phyloP scores from a whole-genome alignment of 2,113 vertebrate species.

The Corythornis vintsioides region DNA sequence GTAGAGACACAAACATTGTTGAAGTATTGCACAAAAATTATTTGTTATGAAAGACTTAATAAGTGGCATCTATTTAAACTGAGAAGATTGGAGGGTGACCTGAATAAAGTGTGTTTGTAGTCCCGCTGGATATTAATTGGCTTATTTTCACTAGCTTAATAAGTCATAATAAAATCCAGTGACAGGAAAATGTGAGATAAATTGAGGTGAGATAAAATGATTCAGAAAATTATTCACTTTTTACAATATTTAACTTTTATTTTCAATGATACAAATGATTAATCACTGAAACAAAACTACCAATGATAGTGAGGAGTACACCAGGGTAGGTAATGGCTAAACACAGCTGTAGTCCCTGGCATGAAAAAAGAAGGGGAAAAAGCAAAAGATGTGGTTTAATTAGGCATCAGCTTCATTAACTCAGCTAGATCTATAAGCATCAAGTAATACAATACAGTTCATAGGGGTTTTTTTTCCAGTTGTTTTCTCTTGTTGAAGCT shows the following conservation, averaged over 20 bases:
- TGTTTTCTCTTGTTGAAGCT: not conserved
- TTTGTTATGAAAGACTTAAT: not conserved
- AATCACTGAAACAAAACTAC: not conserved
- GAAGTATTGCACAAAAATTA: not conserved
- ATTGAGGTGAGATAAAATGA: not conserved
- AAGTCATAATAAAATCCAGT: not conserved
- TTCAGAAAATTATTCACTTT: not conserved
- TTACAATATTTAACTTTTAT: not conserved
- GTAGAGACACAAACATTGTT: not conserved
- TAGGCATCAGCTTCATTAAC: not conserved
- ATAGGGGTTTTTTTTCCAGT: not conserved
- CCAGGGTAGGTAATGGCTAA: not conserved
- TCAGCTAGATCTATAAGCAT: not conserved
- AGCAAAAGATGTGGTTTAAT: not conserved
- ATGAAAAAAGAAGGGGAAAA: not conserved
- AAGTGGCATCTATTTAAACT: not conserved
- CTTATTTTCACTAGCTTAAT: not conserved
- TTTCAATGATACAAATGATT: not conserved
- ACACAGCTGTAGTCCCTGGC: not conserved
- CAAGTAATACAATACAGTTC: not conserved
- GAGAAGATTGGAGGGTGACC: not conserved
- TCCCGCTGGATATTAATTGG: not conserved
- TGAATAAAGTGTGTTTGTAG: not conserved
- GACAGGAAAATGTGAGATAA: not conserved
- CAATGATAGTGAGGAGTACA: not conserved